Conservation (phyloP, 1,140 invertebrate species). For the Tribolium castaneum region DNA sequence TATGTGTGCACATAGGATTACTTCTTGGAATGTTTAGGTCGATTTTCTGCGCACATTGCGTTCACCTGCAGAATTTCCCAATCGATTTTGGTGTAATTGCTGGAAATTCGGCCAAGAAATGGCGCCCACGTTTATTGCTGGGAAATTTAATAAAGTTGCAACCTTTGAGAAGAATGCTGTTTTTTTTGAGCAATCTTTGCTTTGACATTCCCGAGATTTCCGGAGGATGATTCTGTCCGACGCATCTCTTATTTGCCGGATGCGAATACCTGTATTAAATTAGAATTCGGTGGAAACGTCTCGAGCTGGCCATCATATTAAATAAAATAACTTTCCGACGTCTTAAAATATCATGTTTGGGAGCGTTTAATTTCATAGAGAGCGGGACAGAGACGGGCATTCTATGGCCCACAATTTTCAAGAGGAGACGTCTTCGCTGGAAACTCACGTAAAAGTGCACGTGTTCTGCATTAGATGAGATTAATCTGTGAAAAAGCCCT, state of each 20-base stretch:
- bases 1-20: slow-evolving; percentile 5
- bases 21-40: slow-evolving; percentile 21
- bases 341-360: slow-evolving; percentile 31
- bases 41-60: neutral
- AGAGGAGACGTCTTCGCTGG: neutral
- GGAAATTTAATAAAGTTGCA: slow-evolving; percentile 28
- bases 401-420: slow-evolving; percentile 10
- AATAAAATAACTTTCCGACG: slow-evolving; percentile 26
- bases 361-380: slow-evolving; percentile 25
- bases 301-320: slow-evolving; percentile 20
- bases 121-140: neutral
- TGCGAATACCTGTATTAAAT: slow-evolving; percentile 31
- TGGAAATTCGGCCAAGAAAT: neutral
- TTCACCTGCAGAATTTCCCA: neutral
- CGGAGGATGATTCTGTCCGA: neutral
- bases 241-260: slow-evolving; percentile 3
- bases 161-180: slow-evolving; percentile 3
- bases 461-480: slow-evolving; percentile 15
- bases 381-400: neutral
- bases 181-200: slow-evolving; percentile 8
- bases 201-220: slow-evolving; percentile 25
- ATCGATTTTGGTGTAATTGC: neutral
- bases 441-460: slow-evolving; percentile 31
- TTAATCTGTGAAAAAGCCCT: slow-evolving; percentile 18
- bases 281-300: slow-evolving; percentile 14